Evolutionary conservation across 2,113 vertebrate species (phyloP).

Genomic region (Pollachius pollachius): DNA sequence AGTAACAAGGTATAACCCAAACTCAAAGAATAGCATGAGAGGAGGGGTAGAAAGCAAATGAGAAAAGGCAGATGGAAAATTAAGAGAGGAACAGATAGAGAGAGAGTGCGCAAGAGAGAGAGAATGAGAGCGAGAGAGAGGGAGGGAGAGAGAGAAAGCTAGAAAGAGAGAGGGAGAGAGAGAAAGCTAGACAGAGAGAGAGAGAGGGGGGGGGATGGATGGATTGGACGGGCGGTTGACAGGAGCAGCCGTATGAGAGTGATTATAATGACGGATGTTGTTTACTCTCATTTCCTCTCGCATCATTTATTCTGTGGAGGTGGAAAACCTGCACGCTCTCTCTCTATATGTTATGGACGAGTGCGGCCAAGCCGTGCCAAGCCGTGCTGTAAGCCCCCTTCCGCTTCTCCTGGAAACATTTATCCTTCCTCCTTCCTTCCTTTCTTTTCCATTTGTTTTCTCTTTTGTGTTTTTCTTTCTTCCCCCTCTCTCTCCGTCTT

Average conservation of each 20-base stretch:
- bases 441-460: constrained; percentile 16
- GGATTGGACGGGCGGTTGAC: constrained; percentile 39
- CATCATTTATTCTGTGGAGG: constrained; percentile 74
- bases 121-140: background rate
- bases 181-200: background rate
- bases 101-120: background rate
- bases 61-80: background rate
- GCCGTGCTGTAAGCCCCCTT: constrained; percentile 52
- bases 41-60: background rate
- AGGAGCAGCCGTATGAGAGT: constrained; percentile 66
- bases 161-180: background rate
- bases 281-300: constrained; percentile 76
- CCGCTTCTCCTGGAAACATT: constrained; percentile 56
- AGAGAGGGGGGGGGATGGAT: constrained; percentile 2
- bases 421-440: constrained; percentile 34
- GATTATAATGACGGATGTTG: constrained; percentile 76
- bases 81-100: background rate
- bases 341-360: constrained; percentile 57
- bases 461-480: constrained; percentile 12
- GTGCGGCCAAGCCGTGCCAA: constrained; percentile 48
- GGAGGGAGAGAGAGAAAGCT: background rate
- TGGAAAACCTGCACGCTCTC: constrained; percentile 67
- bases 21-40: background rate
- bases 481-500: constrained; percentile 11
- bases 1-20: background rate